A percentile compares a stretch with the other conserved stretches of the same genome.
phyloP scores from a whole-genome alignment of 2,797 vertebrate genomes.

The Parauchenoglanis ngamensis region DNA sequence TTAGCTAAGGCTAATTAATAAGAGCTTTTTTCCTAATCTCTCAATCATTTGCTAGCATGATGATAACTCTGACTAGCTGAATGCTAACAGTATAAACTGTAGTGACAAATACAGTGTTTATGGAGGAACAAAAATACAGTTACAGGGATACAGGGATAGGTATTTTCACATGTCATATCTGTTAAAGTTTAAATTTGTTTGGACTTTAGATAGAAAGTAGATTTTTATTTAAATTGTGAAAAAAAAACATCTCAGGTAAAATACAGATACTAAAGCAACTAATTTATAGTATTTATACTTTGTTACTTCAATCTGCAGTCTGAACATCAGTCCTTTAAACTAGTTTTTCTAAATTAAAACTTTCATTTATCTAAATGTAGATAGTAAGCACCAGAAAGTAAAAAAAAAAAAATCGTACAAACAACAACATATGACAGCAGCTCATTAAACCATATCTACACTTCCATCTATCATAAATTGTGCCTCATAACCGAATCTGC shows the following conservation, averaged over 20 bases:
- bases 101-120: background rate
- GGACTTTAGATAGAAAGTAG: background rate
- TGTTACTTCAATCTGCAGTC: too few species aligned
- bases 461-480: constrained; percentile 32
- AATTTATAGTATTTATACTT: background rate
- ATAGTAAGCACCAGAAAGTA: background rate
- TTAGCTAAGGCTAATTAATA: background rate
- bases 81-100: background rate
- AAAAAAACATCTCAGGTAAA: background rate
- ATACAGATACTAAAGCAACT: background rate
- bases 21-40: background rate
- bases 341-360: background rate
- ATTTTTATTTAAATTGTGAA: background rate
- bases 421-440: constrained; percentile 3
- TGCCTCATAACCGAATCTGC: constrained; percentile 24
- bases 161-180: background rate
- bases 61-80: background rate
- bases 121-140: background rate
- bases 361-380: background rate
- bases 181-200: background rate
- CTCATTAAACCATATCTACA: constrained; percentile 34
- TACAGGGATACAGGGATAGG: background rate
- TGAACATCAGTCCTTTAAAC: background rate
- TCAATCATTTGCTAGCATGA: background rate
- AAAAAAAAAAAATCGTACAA: background rate